Evolutionary conservation across 1,140 invertebrate genomes (phyloP), one percentile per base, ranked within the genome.

Genomic region (Musca domestica): DNA sequence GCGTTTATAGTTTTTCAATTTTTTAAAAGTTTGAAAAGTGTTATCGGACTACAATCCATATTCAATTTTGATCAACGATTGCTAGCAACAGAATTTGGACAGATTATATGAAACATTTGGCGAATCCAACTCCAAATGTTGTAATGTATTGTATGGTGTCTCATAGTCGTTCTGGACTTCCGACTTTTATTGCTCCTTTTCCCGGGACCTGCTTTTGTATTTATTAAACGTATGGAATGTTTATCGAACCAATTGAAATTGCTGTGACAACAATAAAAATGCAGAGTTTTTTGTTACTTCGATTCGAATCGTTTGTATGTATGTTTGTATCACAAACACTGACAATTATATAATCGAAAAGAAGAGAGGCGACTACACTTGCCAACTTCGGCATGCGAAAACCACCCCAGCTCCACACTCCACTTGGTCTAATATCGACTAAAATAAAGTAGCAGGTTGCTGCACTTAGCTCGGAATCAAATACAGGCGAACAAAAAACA

Each of bases 181-280:
- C n/a, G n/a, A n/a, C n/a, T n/a, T n/a, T n/a, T n/a, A n/a, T n/a
- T n/a, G n/a, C n/a, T n/a, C n/a, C n/a, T n/a, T n/a, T n/a, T n/a
- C n/a, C n/a, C n/a, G n/a, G n/a, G n/a, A 27, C 14, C 20, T 19
- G 23, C 0, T 48, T 14, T 65, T 25, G 46, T 51, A 65, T 49
- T 20, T 48, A 48, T 41, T 64, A 46, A 64, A 52, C 65, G 65
- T 48, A 71, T 76, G 77, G 77, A 79, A 79, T 79, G 77, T 75
- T 79, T 75, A 79, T 77, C 75, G 77, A 77, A 80, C 76, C 77
- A 79, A 79, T 79, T 79, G 77, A 79, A 79, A 79, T 79, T 79
- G 77, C 77, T 79, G 77, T 79, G 77, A 80, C 77, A 80, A 80
- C 77, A 80, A 80, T 80, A 79, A 80, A 80, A 80, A 79, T 80